Evolutionary conservation across 2,888 invertebrate genomes (phyloP).

Genomic region (Fissipunctia ypsillon): DNA sequence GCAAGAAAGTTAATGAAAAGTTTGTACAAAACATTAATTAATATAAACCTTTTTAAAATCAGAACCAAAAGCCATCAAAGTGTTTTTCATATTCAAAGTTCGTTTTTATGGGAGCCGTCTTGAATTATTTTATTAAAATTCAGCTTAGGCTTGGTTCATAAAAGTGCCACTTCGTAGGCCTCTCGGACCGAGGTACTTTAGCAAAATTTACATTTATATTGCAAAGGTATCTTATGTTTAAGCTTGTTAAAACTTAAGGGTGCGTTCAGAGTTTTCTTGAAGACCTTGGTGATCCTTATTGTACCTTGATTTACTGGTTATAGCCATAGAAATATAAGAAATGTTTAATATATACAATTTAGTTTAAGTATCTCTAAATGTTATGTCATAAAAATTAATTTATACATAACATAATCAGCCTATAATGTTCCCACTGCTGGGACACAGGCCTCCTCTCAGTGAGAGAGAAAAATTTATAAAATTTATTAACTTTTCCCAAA

Average conservation of each 20-base stretch:
- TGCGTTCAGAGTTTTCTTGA: constrained; percentile 35
- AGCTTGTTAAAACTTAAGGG: constrained; percentile 67
- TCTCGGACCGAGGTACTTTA: constrained; percentile 66
- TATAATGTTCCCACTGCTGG: too few relatives aligned
- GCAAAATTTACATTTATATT: constrained; percentile 76
- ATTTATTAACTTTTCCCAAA: too few relatives aligned
- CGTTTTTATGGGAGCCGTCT: constrained; percentile 68
- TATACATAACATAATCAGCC: too few relatives aligned
- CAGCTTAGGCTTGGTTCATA: constrained; percentile 69
- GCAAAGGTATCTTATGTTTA: constrained; percentile 72
- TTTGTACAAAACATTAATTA: constrained; percentile 63
- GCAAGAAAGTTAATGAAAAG: constrained; percentile 42
- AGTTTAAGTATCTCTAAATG: too few relatives aligned
- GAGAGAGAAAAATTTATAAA: too few relatives aligned
- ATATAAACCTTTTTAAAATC: constrained; percentile 59
- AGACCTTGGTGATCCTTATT: constrained; percentile 20
- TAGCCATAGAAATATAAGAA: too few relatives aligned
- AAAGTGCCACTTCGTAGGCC: constrained; percentile 71
- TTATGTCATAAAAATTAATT: too few relatives aligned
- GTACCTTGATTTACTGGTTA: not conserved
- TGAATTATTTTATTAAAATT: constrained; percentile 74
- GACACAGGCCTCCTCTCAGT: too few relatives aligned
- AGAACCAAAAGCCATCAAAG: constrained; percentile 64
- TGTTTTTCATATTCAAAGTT: constrained; percentile 70
- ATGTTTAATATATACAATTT: too few relatives aligned